Percentiles rank a stretch among this genome's conserved stretches.
These are phyloP conservation scores for Gonocerus acuteangulatus DNA, from an alignment of 2,888 invertebrate genomes.

Conservation along the genomic window DNA sequence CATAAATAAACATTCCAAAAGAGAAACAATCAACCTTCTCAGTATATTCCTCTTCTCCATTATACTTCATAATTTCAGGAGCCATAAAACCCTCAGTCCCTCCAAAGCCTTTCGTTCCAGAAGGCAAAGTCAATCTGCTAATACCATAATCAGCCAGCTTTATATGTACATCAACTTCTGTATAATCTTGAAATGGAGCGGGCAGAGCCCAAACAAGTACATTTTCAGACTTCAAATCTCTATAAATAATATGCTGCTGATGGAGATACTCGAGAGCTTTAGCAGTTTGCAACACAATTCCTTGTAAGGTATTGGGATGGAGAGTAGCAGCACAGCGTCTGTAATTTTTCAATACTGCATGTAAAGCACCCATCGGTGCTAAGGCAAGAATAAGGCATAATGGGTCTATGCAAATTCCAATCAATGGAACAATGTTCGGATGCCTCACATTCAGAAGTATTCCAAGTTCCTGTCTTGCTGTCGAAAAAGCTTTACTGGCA, in stretches of 20 bases:
- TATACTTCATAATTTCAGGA: constrained; percentile 95
- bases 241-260: constrained; percentile 83
- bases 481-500: constrained; percentile 93
- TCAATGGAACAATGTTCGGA: constrained; percentile 83
- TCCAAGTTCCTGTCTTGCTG: constrained; percentile 86
- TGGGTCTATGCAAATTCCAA: constrained; percentile 84
- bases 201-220: constrained; percentile 97
- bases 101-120: constrained; percentile 93
- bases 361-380: constrained; percentile 87
- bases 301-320: constrained; percentile 71
- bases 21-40: constrained; percentile 99
- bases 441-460: constrained; percentile 79
- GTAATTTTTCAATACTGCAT: constrained; percentile 74
- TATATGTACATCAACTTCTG: constrained; percentile 67
- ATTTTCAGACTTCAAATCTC: constrained; percentile 92
- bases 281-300: constrained; percentile 81
- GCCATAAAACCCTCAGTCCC: constrained; percentile 99
- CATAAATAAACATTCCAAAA: constrained; percentile 97
- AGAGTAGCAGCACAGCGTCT: constrained; percentile 75
- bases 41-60: constrained; percentile 97
- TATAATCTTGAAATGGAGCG: constrained; percentile 58
- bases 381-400: constrained; percentile 47
- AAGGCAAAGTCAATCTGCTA: constrained; percentile 76
- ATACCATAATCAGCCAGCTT: constrained; percentile 96
- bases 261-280: constrained; percentile 94